These are phyloP conservation scores for Ichneumon xanthorius DNA, from an alignment of 2,888 invertebrate genomes.

Conservation along the genomic window DNA sequence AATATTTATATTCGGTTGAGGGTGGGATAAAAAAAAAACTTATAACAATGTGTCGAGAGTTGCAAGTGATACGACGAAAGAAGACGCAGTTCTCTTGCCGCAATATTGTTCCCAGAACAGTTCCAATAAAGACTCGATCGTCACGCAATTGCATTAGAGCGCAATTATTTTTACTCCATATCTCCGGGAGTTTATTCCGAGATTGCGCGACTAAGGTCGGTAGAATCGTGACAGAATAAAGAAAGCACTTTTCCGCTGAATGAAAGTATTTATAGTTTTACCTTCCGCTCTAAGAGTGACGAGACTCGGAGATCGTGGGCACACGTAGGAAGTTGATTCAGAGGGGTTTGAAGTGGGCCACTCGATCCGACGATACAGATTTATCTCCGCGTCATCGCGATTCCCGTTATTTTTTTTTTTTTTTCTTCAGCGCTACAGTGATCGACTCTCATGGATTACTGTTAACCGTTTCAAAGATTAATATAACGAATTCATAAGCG, in stretches of 20 bases:
- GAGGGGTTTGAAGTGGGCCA: constrained; percentile 37
- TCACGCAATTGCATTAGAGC: constrained; percentile 6
- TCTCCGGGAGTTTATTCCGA: not conserved
- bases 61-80: not conserved
- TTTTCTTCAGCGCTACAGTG: not conserved
- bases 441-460: not conserved
- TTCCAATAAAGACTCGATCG: constrained; percentile 3
- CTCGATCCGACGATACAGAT: constrained; percentile 23
- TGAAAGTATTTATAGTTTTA: constrained; percentile 20
- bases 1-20: constrained; percentile 19
- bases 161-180: not conserved
- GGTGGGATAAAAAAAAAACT: constrained; percentile 17
- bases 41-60: constrained; percentile 8
- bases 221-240: not conserved
- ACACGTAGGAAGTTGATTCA: constrained; percentile 32
- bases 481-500: not conserved
- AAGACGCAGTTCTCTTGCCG: constrained; percentile 9
- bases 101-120: constrained; percentile 3
- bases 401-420: constrained; percentile 14
- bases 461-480: constrained; percentile 16
- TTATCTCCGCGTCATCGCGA: constrained; percentile 33
- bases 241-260: constrained; percentile 12
- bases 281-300: not conserved
- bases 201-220: not conserved
- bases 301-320: not conserved